Percentiles rank a stretch among this genome's conserved stretches.
phyloP scores from a whole-genome alignment of 2,113 vertebrate species.

The Channa maculata region DNA sequence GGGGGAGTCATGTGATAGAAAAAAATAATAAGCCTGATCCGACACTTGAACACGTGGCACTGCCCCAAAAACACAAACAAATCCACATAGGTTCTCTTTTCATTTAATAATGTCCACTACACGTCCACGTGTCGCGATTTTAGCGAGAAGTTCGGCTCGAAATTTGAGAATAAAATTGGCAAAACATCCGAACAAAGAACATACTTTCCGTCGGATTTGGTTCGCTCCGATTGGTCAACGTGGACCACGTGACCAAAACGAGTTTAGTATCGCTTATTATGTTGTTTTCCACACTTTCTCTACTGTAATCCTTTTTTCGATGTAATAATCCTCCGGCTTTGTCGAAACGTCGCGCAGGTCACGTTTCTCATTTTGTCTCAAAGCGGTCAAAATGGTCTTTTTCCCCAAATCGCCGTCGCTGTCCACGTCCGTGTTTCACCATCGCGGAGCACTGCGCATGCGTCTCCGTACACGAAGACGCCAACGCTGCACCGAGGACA shows the following conservation, averaged over 20 bases:
- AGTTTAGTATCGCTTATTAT: not conserved
- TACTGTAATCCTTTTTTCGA: not conserved
- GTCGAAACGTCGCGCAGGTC: too few species aligned
- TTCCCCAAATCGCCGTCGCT: conserved; percentile 32
- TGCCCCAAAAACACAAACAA: not conserved
- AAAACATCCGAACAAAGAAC: conserved; percentile 76
- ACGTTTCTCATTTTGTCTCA: not conserved
- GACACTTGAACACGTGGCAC: conserved; percentile 62
- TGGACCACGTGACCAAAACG: conserved; percentile 68
- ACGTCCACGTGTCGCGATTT: not conserved
- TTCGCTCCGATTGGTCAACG: conserved; percentile 69
- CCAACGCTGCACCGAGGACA: not conserved
- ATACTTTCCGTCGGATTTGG: conserved; percentile 56
- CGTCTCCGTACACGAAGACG: conserved; percentile 1
- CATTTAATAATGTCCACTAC: not conserved
- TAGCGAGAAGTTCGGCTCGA: not conserved
- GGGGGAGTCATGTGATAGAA: conserved; percentile 78
- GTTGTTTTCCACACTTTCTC: not conserved
- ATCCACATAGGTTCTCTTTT: not conserved
- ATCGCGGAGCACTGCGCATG: conserved; percentile 58
- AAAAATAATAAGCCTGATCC: not conserved
- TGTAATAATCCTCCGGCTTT: not conserved
- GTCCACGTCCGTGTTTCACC: conserved; percentile 24
- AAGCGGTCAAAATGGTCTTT: not conserved
- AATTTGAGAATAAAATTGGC: conserved; percentile 32